Conservation (phyloP, 2,113 vertebrate genomes). For the Galbula dea region DNA sequence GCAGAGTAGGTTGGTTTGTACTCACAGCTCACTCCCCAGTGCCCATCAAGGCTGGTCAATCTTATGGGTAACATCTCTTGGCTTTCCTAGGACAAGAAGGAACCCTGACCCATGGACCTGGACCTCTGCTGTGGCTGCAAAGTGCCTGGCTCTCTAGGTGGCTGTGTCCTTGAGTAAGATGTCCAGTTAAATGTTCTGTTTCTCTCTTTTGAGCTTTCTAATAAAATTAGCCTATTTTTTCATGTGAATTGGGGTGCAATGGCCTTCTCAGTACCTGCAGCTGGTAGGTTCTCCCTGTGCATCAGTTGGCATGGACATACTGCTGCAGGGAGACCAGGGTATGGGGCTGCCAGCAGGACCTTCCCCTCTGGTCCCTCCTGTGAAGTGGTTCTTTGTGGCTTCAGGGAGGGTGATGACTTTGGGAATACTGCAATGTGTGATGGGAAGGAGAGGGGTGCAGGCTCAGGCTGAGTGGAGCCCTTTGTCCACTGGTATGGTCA, state of each 20-base stretch:
- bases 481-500: no score
- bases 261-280: not conserved
- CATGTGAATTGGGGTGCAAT: fast-evolving
- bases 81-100: not conserved
- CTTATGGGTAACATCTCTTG: not conserved
- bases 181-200: not conserved
- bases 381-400: not conserved
- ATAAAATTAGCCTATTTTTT: constrained; percentile 38
- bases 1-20: not conserved
- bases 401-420: not conserved
- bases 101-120: not conserved
- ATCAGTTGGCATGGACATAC: not conserved
- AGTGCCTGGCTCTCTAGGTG: not conserved
- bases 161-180: not conserved
- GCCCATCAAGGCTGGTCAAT: no score
- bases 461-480: not conserved
- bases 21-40: fast-evolving
- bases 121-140: not conserved
- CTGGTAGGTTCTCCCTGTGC: not conserved
- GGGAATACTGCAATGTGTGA: not conserved
- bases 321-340: not conserved
- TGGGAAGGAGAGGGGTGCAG: not conserved
- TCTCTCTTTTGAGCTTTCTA: not conserved
- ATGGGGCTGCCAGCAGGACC: not conserved
- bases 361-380: not conserved